Conservation (phyloP, 2,113 vertebrate genomes). For the Scortum barcoo region DNA sequence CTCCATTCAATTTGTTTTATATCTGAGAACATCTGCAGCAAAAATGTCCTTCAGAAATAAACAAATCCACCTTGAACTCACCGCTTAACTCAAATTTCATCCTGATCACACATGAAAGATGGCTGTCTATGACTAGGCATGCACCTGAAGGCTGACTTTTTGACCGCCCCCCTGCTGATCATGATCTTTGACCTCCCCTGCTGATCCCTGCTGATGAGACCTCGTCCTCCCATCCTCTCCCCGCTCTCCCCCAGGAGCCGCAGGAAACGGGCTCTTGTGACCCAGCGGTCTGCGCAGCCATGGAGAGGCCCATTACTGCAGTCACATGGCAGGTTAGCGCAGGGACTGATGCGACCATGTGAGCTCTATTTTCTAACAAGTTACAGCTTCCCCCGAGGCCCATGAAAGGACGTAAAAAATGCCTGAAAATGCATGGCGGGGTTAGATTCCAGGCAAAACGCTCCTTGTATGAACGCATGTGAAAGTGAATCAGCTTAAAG, state of each 20-base stretch:
- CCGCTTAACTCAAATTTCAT: not conserved
- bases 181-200: conserved; percentile 62
- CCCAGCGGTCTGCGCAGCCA: conserved; percentile 71
- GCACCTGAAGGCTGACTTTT: conserved; percentile 76
- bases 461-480: not conserved
- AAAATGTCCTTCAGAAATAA: conserved; percentile 1
- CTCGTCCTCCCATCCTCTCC: conserved; percentile 54
- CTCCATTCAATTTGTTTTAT: not conserved
- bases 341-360: conserved; percentile 78
- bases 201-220: conserved; percentile 80
- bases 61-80: not conserved
- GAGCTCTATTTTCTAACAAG: conserved; percentile 81
- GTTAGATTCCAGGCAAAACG: conserved; percentile 1
- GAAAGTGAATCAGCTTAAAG: not conserved
- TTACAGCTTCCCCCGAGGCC: conserved; percentile 66
- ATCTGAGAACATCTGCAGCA: conserved; percentile 3
- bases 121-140: conserved; percentile 1
- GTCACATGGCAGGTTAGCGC: conserved; percentile 85
- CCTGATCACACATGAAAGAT: not conserved
- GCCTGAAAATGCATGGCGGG: not conserved
- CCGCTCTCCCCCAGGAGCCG: conserved; percentile 54
- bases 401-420: conserved; percentile 38
- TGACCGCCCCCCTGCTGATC: conserved; percentile 43
- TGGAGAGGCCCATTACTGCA: conserved; percentile 78
- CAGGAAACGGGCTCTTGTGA: conserved; percentile 80